These are phyloP conservation scores for Varecia variegata DNA, from an alignment of 2,797 vertebrate genomes.

Conservation along the genomic window DNA sequence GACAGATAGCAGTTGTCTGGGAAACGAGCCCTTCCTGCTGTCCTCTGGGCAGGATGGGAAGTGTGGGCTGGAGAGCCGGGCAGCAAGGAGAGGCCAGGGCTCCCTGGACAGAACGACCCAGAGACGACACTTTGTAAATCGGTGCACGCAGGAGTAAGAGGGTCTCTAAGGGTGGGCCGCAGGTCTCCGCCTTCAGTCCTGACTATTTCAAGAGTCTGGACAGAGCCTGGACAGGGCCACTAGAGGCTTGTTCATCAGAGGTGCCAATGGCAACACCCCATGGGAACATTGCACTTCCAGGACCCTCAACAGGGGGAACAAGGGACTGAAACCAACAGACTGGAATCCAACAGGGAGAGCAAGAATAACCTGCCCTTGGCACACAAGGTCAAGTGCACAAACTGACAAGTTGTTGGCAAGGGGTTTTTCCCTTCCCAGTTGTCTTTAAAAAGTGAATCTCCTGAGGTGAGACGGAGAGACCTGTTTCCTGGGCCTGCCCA, in stretches of 20 bases:
- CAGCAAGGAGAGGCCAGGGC: neutral
- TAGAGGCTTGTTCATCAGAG: neutral
- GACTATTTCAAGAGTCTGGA: fast-evolving
- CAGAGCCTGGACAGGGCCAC: fast-evolving
- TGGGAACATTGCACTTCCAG: neutral
- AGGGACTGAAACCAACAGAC: neutral
- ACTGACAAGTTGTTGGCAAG: neutral
- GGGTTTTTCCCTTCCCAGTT: too few species aligned
- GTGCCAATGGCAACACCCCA: neutral
- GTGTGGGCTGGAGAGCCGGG: neutral
- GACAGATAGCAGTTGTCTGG: fast-evolving
- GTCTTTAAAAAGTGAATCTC: neutral
- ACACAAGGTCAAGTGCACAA: fast-evolving
- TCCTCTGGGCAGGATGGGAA: neutral
- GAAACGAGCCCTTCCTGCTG: neutral
- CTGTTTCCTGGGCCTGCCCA: neutral
- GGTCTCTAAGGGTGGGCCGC: fast-evolving
- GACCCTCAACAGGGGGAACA: neutral
- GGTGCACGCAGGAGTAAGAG: fast-evolving
- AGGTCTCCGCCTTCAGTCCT: neutral
- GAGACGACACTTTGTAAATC: neutral
- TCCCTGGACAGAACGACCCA: neutral
- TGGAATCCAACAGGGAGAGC: fast-evolving
- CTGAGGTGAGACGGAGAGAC: too few species aligned
- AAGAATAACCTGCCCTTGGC: neutral